A percentile compares a stretch with the other conserved stretches of the same genome.
Conservation (phyloP, 2,888 invertebrate species). For the Dryadula phaetusa region DNA sequence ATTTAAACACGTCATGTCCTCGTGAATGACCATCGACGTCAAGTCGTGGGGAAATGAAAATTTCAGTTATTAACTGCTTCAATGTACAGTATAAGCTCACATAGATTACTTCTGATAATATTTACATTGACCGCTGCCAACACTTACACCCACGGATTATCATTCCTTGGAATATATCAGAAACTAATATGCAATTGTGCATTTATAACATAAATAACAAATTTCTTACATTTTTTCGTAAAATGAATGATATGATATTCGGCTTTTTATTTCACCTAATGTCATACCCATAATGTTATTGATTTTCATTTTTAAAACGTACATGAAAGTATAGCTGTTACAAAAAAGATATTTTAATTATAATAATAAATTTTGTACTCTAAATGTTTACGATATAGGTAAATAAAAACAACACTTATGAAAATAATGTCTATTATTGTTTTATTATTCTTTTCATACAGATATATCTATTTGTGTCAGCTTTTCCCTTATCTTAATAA, state of each 20-base stretch:
- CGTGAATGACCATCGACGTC: conserved; percentile 78
- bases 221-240: neutral
- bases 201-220: neutral
- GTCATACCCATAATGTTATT: neutral
- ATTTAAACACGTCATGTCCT: conserved; percentile 59
- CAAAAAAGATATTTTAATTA: too few relatives aligned
- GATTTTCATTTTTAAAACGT: too few relatives aligned
- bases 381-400: neutral
- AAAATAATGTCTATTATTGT: conserved; percentile 42
- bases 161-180: conserved; percentile 33
- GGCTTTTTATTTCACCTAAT: neutral
- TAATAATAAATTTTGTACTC: too few relatives aligned
- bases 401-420: conserved; percentile 35
- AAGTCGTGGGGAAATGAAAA: conserved; percentile 46
- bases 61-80: conserved; percentile 40
- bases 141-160: conserved; percentile 32
- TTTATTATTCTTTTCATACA: conserved; percentile 47
- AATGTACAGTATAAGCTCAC: conserved; percentile 10
- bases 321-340: too few relatives aligned
- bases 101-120: conserved; percentile 30
- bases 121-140: conserved; percentile 40
- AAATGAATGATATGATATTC: neutral
- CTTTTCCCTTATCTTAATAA: conserved; percentile 33
- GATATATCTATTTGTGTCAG: conserved; percentile 50
- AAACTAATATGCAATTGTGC: conserved; percentile 25